Percentiles rank a stretch among this genome's conserved stretches.
Evolutionary conservation across 2,113 vertebrate species (phyloP).

Genomic region (Callopanchax toddi): DNA sequence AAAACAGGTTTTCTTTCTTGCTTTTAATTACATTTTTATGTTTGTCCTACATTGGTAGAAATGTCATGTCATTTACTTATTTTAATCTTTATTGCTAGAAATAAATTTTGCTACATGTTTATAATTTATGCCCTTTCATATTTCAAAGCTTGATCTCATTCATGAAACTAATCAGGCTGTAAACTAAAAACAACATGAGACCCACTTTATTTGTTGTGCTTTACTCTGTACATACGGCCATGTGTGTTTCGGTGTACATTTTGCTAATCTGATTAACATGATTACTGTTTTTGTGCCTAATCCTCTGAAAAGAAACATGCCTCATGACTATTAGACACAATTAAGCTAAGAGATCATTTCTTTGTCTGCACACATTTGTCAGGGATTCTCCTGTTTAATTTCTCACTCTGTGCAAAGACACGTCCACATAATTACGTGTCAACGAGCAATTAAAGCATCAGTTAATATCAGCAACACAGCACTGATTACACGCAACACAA

Average conservation of each 20-base stretch:
- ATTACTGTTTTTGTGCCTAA: conserved; percentile 27
- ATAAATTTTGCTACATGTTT: no score
- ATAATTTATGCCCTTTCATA: no score
- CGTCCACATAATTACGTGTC: conserved; percentile 61
- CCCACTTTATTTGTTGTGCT: not conserved
- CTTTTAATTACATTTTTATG: no score
- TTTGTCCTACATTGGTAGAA: no score
- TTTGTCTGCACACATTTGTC: conserved; percentile 42
- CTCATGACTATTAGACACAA: conserved; percentile 26
- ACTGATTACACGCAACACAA: conserved; percentile 28
- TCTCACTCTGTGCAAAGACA: conserved; percentile 40
- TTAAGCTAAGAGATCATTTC: conserved; percentile 26
- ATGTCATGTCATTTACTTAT: no score
- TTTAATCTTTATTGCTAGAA: no score
- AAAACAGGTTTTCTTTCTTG: no score
- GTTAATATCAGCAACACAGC: conserved; percentile 56
- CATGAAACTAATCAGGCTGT: no score
- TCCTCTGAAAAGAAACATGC: conserved; percentile 39
- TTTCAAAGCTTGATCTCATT: no score
- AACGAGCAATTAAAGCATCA: conserved; percentile 64
- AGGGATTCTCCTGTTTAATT: conserved; percentile 68
- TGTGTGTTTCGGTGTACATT: conserved; percentile 19
- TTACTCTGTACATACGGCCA: no score
- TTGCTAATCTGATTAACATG: conserved; percentile 11
- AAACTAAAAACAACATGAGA: no score